phyloP scores from a whole-genome alignment of 2,888 invertebrate genomes.

The Agonopterix heracliana region DNA sequence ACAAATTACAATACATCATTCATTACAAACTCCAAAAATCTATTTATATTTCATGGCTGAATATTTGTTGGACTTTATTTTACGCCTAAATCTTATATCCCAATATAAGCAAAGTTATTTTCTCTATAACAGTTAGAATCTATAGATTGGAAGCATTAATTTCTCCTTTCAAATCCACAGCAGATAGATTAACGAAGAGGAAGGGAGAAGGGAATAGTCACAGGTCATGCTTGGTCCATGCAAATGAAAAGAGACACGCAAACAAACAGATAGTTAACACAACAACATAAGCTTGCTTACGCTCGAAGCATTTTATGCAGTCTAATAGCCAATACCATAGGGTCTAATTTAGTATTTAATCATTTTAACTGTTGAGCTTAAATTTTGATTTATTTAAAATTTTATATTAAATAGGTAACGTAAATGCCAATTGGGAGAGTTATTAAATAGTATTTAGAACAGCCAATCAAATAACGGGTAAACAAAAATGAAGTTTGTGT shows the following conservation, averaged over 20 bases:
- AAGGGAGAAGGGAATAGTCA: constrained; percentile 51
- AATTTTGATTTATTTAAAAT: constrained; percentile 10
- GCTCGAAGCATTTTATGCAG: constrained; percentile 53
- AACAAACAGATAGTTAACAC: constrained; percentile 66
- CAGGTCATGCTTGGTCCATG: constrained; percentile 70
- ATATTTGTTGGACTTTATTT: constrained; percentile 1
- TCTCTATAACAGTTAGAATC: constrained; percentile 12
- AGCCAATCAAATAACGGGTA: constrained; percentile 55
- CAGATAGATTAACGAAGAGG: constrained; percentile 43
- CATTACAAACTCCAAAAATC: constrained; percentile 4
- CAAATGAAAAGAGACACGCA: constrained; percentile 73
- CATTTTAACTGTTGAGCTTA: too few relatives aligned
- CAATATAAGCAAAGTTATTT: constrained; percentile 15
- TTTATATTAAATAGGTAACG: constrained; percentile 3
- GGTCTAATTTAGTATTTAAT: constrained; percentile 38
- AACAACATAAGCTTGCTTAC: constrained; percentile 62
- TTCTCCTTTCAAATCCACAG: constrained; percentile 38
- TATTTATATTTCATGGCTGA: constrained; percentile 11
- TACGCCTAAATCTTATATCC: constrained; percentile 5
- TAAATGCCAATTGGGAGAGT: constrained; percentile 18
- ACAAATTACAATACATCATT: background rate
- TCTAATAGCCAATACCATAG: constrained; percentile 56
- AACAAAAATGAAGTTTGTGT: constrained; percentile 36
- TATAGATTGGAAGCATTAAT: constrained; percentile 26
- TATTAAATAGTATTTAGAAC: constrained; percentile 24